Evolutionary conservation across 92 coral and sea anemone species (phyloP), one percentile per base, ranked within the genome.

Genomic region (Epizoanthus stellaris): DNA sequence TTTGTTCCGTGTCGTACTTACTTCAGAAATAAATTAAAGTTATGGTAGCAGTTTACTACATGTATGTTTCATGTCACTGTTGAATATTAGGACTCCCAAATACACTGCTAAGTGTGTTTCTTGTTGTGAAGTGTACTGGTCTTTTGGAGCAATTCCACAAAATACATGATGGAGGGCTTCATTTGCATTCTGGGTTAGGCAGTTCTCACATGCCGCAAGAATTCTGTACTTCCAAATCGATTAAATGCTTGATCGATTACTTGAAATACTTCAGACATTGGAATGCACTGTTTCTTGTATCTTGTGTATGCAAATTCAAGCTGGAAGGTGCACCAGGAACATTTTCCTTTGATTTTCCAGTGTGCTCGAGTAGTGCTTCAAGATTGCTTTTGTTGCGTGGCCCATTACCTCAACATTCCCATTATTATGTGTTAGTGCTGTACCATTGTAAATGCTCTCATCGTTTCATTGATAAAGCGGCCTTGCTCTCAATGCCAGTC

Each of bases 171-270:
- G 76, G 14, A 85, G 23, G 62, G 19, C 58, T 43, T 85, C 83
- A 47, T 77, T 90, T 1, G 76, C 12, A 39, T 90, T 90, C 20
- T 90, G 87, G 0, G 90, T 90, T 2, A 45, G 74, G 56, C 95
- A 76, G 36, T 60, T 92, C 56, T 89, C 91, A 59, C 95, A 86
- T 3, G 80, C 92, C 34, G 75, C 95, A 92, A 85, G 69, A 92
- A 92, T 25, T 86, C 21, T 60, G 84, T 79, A 67, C 69, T 59
- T 7, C 90, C 95, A 23, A 82, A 16, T 15, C 76, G 76, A 16
- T 88, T 77, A n/a, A 91, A 89, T 9, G 77, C 59, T 23, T 90
- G 90, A 15, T 77, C 56, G 0, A 77, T 5, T 10, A 77, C 34
- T n/a, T 40, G 15, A 77, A 6, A 77, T 2, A 77, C 38, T 0